phyloP scores from a whole-genome alignment of 2,797 vertebrate genomes.

The Malurus splendens region DNA sequence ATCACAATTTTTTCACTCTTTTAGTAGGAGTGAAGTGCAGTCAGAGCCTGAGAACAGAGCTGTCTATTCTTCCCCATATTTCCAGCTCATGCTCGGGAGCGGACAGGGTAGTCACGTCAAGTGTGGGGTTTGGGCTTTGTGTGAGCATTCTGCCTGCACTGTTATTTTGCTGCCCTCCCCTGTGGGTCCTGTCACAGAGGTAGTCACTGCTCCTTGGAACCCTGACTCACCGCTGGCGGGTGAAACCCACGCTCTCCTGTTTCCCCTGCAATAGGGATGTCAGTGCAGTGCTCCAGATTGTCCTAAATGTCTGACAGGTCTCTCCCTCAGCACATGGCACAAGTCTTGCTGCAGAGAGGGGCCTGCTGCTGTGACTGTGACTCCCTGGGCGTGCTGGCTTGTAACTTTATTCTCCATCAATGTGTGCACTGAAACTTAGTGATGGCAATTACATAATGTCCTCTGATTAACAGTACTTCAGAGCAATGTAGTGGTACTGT shows the following conservation, averaged over 20 bases:
- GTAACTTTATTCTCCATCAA: background rate
- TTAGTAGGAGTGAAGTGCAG: slow-evolving; percentile 6
- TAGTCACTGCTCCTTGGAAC: background rate
- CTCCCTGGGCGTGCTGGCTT: background rate
- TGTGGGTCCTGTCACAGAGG: background rate
- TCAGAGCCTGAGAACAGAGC: slow-evolving; percentile 3
- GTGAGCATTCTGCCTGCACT: background rate
- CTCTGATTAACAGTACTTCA: background rate
- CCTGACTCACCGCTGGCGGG: background rate
- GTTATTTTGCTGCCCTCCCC: background rate
- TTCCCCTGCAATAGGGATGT: background rate
- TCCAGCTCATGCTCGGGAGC: background rate
- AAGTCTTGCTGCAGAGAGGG: background rate
- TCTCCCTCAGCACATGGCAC: background rate
- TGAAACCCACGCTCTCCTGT: background rate
- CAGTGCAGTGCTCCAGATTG: background rate
- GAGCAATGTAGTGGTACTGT: background rate
- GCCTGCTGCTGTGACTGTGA: background rate
- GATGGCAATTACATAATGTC: background rate
- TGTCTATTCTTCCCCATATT: background rate
- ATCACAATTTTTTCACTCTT: background rate
- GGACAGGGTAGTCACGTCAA: background rate
- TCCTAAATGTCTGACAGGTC: background rate
- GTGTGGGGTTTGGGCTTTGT: background rate
- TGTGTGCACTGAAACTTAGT: background rate